phyloP scores from a whole-genome alignment of 2,888 invertebrate genomes.

The Nysson spinosus region DNA sequence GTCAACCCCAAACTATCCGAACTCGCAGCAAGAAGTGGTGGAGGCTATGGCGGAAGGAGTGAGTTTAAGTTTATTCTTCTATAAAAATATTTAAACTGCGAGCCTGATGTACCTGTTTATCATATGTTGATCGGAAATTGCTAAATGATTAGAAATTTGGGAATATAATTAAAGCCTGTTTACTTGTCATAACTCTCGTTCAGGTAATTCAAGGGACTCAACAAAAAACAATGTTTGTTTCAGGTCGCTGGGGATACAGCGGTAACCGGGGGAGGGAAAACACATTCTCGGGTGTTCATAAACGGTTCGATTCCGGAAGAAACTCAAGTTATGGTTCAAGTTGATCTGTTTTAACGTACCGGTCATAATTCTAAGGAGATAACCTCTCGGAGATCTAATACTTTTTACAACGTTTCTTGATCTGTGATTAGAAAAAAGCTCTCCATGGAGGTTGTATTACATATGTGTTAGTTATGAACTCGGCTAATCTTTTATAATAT shows the following conservation, averaged over 20 bases:
- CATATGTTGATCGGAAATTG: not conserved
- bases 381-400: conserved; percentile 47
- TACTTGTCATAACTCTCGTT: no score
- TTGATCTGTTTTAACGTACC: conserved; percentile 25
- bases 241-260: conserved; percentile 71
- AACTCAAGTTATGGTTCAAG: conserved; percentile 59
- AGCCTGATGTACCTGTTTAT: not conserved
- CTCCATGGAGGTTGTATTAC: conserved; percentile 18
- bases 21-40: conserved; percentile 84
- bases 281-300: conserved; percentile 66
- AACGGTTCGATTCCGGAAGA: conserved; percentile 66
- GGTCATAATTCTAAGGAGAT: conserved; percentile 40
- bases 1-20: conserved; percentile 92
- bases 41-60: conserved; percentile 79
- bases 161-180: no score
- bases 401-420: conserved; percentile 45
- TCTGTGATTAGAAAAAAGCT: conserved; percentile 53
- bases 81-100: no score
- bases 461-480: conserved; percentile 29
- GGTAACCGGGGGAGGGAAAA: conserved; percentile 68
- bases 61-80: conserved; percentile 36
- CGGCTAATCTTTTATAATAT: conserved; percentile 26
- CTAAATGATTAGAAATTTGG: not conserved
- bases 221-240: no score
- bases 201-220: no score